Base-by-base conservation (phyloP, 2,888 invertebrate genomes). In the Andrena minutula region DNA sequence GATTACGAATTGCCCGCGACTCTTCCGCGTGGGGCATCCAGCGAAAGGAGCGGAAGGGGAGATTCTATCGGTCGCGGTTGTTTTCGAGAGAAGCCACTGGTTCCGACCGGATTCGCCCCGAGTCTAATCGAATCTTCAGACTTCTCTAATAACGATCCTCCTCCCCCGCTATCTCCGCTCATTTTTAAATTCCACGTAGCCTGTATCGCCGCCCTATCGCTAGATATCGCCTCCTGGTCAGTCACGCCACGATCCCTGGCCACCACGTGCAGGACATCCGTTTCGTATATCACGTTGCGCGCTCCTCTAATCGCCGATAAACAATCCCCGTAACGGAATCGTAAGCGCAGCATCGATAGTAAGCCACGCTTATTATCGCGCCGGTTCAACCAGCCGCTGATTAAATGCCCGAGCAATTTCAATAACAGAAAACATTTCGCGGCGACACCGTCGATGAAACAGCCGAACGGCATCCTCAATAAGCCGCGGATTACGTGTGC, bases 341-440 rank as follows among this genome's bases (percentile, higher is more conserved):
- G 32, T 28, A 61, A 26, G 26, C 68, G 41, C 56, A 23, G 64
- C 41, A 16, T 12, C 28, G 56, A 41, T 41, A 41, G 41, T 41
- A 41, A 41, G 41, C 41, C 12, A 1, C 32, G 68, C 3, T 35
- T 16, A 2, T 75, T 75, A 79, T 79, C 74, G 58, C 47, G 30
- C 63, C 49, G 16, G 32, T n/a, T 49, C 6, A 23, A 35, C 35
- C 7, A 20, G 70, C 16, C 51, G 79, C 75, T 85, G 89, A 88
- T 88, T 82, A 84, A 88, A 75, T 65, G 74, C 12, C 32, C 73
- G 77, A 82, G 85, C 80, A 73, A 84, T 87, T 85, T 84, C 79
- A 82, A 79, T 83, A 89, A 89, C 81, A 86, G 78, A 88, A 89
- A 89, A 84, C 84, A 88, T 87, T 88, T 77, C 30, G 83, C 78